Conservation (phyloP, 2,888 invertebrate species). For the Galerucella calmariensis region DNA sequence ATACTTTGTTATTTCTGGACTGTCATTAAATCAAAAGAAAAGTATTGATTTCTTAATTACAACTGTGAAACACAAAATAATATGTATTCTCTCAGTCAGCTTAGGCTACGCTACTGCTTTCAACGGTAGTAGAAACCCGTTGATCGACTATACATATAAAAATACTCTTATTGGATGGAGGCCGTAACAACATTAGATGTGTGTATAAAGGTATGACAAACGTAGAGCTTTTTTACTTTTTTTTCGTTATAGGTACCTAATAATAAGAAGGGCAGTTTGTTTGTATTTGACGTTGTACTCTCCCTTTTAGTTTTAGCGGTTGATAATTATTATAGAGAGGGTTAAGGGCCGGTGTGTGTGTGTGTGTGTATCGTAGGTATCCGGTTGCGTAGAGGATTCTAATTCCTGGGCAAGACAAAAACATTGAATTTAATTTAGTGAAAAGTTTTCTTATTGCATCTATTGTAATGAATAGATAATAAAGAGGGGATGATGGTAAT, state of each 20-base stretch:
- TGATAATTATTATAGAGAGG: conserved; percentile 9
- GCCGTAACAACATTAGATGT: neutral
- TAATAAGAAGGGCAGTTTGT: conserved; percentile 13
- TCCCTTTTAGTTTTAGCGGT: conserved; percentile 12
- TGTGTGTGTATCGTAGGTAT: conserved; percentile 3
- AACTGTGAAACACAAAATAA: neutral
- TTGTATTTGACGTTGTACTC: conserved; percentile 20
- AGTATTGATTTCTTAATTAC: neutral
- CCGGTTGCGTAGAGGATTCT: conserved; percentile 16
- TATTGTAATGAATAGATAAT: too few species aligned
- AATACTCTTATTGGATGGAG: conserved; percentile 10
- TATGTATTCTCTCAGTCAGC: neutral
- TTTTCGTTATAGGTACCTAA: neutral
- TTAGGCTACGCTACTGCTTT: neutral
- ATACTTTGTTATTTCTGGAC: too few species aligned
- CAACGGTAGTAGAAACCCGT: conserved; percentile 18
- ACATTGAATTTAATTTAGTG: neutral
- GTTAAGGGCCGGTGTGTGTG: conserved; percentile 5
- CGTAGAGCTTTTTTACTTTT: conserved; percentile 2
- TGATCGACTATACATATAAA: conserved; percentile 15
- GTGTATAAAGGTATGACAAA: conserved; percentile 8
- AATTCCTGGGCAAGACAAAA: neutral
- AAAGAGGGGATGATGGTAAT: too few species aligned
- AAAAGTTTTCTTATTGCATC: neutral
- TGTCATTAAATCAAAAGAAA: too few species aligned